These are phyloP conservation scores for Cryptomyrus ogoouensis DNA, from an alignment of 2,113 vertebrate genomes.

Conservation along the genomic window DNA sequence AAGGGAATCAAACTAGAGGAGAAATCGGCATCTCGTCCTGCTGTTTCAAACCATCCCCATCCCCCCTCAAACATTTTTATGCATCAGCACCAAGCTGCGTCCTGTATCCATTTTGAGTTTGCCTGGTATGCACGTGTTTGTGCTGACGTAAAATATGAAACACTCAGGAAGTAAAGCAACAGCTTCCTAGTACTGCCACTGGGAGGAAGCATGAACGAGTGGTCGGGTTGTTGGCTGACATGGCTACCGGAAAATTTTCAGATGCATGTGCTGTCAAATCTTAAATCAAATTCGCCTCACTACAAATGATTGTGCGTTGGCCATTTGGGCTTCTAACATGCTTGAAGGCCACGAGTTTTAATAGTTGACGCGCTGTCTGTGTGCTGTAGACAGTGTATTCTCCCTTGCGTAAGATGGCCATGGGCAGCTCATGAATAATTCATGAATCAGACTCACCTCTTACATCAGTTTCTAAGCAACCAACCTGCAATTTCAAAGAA, in stretches of 20 bases:
- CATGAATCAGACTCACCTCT: neutral
- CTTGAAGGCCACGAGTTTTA: neutral
- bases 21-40: neutral
- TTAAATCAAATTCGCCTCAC: neutral
- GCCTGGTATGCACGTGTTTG: neutral
- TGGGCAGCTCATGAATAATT: constrained; percentile 6
- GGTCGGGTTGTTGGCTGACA: neutral
- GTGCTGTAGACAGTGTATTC: constrained; percentile 16
- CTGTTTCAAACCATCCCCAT: neutral
- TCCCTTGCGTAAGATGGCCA: constrained; percentile 20
- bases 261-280: neutral
- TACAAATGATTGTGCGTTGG: neutral
- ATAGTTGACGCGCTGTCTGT: neutral
- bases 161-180: neutral
- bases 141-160: neutral
- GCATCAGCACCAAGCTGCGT: neutral
- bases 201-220: neutral
- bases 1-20: neutral
- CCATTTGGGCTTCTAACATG: neutral
- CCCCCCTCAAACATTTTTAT: neutral
- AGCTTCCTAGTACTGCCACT: neutral
- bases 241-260: neutral
- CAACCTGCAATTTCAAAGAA: neutral
- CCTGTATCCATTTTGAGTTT: neutral
- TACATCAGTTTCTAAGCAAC: constrained; percentile 4